Percentiles rank a stretch among this genome's conserved stretches.
Conservation (phyloP, 2,888 invertebrate species). For the Lagria hirta region DNA sequence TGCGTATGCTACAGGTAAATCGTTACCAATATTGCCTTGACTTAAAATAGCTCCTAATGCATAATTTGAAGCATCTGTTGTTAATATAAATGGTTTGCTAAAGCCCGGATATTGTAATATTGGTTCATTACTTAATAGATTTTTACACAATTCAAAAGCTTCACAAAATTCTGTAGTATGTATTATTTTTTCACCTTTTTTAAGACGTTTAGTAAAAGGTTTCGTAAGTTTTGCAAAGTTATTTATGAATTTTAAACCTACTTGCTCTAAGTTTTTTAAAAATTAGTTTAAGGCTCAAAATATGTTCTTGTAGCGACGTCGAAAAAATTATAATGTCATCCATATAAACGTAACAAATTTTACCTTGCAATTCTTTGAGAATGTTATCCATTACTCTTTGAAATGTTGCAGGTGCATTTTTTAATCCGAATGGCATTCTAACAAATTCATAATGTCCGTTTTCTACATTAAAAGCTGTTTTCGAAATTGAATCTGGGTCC, state of each 20-base stretch:
- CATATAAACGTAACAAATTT: constrained; percentile 43
- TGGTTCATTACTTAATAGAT: constrained; percentile 22
- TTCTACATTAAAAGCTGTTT: constrained; percentile 47
- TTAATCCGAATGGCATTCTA: constrained; percentile 48
- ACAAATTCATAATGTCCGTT: constrained; percentile 45
- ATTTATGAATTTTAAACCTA: constrained; percentile 22
- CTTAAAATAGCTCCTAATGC: constrained; percentile 38
- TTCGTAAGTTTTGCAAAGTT: neutral
- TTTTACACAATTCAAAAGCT: constrained; percentile 31
- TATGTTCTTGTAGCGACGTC: constrained; percentile 34
- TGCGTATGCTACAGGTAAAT: constrained; percentile 5
- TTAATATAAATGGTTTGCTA: constrained; percentile 34
- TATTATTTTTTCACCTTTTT: neutral
- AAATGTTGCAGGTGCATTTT: constrained; percentile 48
- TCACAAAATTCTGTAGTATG: constrained; percentile 23
- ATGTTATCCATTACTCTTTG: constrained; percentile 41
- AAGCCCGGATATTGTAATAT: constrained; percentile 41
- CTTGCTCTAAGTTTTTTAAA: constrained; percentile 29
- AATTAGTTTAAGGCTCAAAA: constrained; percentile 29
- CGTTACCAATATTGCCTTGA: constrained; percentile 24
- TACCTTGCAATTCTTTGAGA: constrained; percentile 36
- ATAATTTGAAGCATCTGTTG: constrained; percentile 39
- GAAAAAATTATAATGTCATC: constrained; percentile 45
- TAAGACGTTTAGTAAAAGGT: constrained; percentile 1
- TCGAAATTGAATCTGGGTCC: constrained; percentile 35